Base-by-base conservation (phyloP, 1,140 invertebrate species). In the Oryctes rhinoceros region DNA sequence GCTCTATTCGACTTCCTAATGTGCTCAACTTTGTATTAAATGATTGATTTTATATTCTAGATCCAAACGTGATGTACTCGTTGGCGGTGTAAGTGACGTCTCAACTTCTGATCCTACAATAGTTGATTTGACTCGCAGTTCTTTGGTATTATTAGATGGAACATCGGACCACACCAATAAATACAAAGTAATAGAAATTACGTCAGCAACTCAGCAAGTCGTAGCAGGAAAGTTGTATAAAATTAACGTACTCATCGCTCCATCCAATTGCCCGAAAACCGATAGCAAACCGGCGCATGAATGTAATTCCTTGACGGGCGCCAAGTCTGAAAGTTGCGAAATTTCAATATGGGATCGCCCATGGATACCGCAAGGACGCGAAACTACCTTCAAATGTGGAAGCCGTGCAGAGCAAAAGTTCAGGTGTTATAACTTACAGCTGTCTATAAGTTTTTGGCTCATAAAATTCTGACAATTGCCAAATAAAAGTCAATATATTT, bases 271-370 rank as follows among this genome's bases (percentile, higher is more conserved):
- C 65, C 10, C 37, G 4, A 81, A 82, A 81, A 74, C 76, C 49
- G 47, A 81, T n/a, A 1, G 5, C 0, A 65, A 35, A 44, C 78
- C 79, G 10, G 48, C 79, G 13, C 37, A 78, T 10, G n/a, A 62
- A 4, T 83, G 83, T 44, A 78, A 75, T 10, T 37, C 15, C 15
- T 3, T 88, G 84, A 48, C 86, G 86, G 37, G 83, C 81, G 0
- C 80, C 84, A 71, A 78, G 76, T 87, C 88, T 18, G 84, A 78
- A 39, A 71, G 74, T 35, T 84, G 84, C 78, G 47, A 81, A 11
- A 81, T 84, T 59, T 86, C 86, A 10, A 85, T 92, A 62, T 92
- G 89, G 90, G 91, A 93, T 74, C 88, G 89, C 80, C 88, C 91
- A 3, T 94, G 92, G 93, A 4, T 91, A 4, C n/a, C n/a, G 24